A percentile compares a stretch with the other conserved stretches of the same genome.
Conservation (phyloP, 37 sponge, comb jelly and placozoan genomes). For the Halichondria panicea region DNA sequence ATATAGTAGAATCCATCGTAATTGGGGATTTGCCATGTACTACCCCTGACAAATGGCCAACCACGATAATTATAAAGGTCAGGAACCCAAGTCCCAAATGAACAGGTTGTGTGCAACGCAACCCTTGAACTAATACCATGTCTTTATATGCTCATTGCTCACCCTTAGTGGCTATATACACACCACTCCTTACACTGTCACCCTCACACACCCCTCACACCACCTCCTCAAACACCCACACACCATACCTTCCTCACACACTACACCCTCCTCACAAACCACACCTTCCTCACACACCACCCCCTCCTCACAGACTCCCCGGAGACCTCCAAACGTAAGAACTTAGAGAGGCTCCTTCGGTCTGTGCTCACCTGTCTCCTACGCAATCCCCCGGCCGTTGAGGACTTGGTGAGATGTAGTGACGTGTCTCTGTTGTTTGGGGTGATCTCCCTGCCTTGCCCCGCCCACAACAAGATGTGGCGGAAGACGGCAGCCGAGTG, state of each 20-base stretch:
- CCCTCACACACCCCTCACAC: neutral
- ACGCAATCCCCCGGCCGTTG: constrained; percentile 21
- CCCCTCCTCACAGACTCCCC: neutral
- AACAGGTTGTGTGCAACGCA: too few relatives aligned
- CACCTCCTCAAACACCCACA: too few relatives aligned
- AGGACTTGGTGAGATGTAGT: constrained; percentile 43
- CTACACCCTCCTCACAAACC: neutral
- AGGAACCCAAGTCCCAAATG: too few relatives aligned
- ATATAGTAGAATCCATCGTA: too few relatives aligned
- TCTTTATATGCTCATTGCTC: too few relatives aligned
- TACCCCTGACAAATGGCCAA: too few relatives aligned
- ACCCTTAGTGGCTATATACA: too few relatives aligned
- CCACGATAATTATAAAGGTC: too few relatives aligned
- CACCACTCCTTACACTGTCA: too few relatives aligned
- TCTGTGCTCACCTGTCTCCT: constrained; percentile 17
- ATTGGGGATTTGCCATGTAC: too few relatives aligned
- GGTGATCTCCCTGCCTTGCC: constrained; percentile 71
- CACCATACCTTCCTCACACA: neutral
- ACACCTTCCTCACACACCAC: neutral
- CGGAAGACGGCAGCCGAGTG: constrained; percentile 70
- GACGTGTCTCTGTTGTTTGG: constrained; percentile 67
- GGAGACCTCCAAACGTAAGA: constrained; percentile 8
- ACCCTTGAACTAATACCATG: too few relatives aligned
- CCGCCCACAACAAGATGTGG: constrained; percentile 69
- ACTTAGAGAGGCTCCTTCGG: constrained; percentile 9